Evolutionary conservation across 2,113 vertebrate species (phyloP).

Genomic region (Phasianus colchicus): DNA sequence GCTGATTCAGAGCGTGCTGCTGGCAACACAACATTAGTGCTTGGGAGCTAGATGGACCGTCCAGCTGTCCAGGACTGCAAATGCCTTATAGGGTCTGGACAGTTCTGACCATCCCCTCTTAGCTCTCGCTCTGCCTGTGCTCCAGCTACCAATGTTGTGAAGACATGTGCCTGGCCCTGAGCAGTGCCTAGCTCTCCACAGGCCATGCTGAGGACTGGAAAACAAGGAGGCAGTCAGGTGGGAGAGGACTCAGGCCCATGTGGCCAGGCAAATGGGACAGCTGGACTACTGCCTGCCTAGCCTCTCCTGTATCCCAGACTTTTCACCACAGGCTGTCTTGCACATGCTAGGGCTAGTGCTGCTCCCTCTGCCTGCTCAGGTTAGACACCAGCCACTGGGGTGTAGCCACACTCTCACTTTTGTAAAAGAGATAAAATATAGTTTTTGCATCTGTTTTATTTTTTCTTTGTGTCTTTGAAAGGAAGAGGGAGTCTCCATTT

Average conservation of each 20-base stretch:
- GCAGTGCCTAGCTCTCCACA: not conserved
- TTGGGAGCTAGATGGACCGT: not conserved
- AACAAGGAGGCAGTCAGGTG: accelerated
- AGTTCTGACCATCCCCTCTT: not conserved
- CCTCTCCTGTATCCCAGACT: accelerated
- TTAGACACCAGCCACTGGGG: not conserved
- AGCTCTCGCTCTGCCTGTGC: accelerated
- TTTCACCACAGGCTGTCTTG: not conserved
- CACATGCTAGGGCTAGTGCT: not conserved
- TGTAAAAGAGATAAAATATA: not conserved
- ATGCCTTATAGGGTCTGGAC: not conserved
- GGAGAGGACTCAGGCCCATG: not conserved
- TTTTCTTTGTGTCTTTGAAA: not conserved
- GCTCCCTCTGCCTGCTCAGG: not conserved
- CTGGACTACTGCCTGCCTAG: accelerated
- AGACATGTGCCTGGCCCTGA: too few relatives aligned
- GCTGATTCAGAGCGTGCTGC: not conserved
- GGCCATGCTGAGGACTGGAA: not conserved
- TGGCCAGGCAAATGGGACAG: not conserved
- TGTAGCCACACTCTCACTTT: accelerated
- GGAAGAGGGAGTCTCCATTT: not conserved
- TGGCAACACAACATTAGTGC: accelerated
- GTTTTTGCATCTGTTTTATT: not conserved
- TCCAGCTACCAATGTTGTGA: accelerated
- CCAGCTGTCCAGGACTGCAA: not conserved